Percentiles rank a stretch among this genome's conserved stretches.
phyloP scores from a whole-genome alignment of 2,113 vertebrate genomes.

The Cottus gobio region DNA sequence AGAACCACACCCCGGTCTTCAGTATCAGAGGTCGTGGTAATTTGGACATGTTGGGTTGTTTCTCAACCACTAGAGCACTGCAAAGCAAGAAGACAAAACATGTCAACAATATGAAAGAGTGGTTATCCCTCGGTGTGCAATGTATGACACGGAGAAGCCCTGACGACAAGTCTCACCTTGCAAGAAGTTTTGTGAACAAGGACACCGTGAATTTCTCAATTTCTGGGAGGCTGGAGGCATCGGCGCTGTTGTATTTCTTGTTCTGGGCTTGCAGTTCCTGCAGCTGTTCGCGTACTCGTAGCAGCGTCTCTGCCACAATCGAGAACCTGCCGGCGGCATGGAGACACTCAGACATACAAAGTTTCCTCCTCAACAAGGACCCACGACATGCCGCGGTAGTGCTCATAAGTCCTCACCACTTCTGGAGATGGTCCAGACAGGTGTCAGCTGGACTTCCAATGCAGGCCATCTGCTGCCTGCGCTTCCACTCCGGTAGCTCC shows the following conservation, averaged over 20 bases:
- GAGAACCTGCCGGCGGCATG: constrained; percentile 87
- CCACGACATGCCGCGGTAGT: neutral
- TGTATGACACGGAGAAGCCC: neutral
- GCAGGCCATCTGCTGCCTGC: constrained; percentile 90
- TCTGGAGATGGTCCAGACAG: constrained; percentile 90
- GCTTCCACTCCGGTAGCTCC: constrained; percentile 93
- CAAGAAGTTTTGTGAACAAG: constrained; percentile 88
- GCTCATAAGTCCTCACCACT: constrained; percentile 80
- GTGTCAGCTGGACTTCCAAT: constrained; percentile 89
- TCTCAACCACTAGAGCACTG: constrained; percentile 95
- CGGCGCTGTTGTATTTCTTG: constrained; percentile 82
- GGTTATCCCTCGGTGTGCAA: neutral
- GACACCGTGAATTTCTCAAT: constrained; percentile 72
- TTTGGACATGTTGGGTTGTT: constrained; percentile 91
- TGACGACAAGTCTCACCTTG: constrained; percentile 80
- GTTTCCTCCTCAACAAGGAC: neutral
- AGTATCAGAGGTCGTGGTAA: constrained; percentile 88
- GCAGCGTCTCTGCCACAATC: constrained; percentile 85
- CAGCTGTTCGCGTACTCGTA: constrained; percentile 88
- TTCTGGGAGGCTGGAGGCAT: constrained; percentile 74
- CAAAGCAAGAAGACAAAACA: constrained; percentile 15
- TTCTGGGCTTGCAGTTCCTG: constrained; percentile 91
- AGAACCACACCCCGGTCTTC: constrained; percentile 90
- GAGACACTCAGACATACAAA: neutral
- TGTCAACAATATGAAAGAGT: neutral